Evolutionary conservation across 1,140 invertebrate species (phyloP).

Genomic region (Drosophila bifasciata): DNA sequence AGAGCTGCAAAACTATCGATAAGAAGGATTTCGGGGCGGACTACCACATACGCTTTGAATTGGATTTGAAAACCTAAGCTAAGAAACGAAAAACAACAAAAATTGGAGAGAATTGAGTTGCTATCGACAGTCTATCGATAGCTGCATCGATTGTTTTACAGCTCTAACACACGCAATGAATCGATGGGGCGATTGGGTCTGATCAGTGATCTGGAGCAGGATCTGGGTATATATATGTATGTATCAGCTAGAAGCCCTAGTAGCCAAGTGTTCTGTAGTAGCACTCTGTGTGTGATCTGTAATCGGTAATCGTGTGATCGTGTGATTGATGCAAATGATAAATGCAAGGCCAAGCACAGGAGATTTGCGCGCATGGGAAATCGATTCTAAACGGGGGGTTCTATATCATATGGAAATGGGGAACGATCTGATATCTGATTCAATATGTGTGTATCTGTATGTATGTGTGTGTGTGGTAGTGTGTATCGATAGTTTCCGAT

Average conservation of each 20-base stretch:
- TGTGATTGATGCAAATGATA: constrained; percentile 55
- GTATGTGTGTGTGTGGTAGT: constrained; percentile 1
- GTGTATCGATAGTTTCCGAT: constrained; percentile 39
- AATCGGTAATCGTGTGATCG: not conserved
- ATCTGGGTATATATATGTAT: not conserved
- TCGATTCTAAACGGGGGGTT: constrained; percentile 35
- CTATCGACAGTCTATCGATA: constrained; percentile 12
- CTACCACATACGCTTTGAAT: too few species aligned
- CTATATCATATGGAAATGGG: constrained; percentile 26
- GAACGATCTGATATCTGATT: too few species aligned
- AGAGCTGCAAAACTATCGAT: constrained; percentile 40
- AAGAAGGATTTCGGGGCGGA: too few species aligned
- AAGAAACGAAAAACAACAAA: not conserved
- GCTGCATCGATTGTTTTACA: constrained; percentile 30
- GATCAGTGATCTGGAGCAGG: too few species aligned
- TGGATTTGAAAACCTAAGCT: not conserved
- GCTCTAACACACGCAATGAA: constrained; percentile 21
- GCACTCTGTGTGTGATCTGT: constrained; percentile 12
- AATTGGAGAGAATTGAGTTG: not conserved
- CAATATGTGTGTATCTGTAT: not conserved
- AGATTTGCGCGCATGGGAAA: constrained; percentile 21
- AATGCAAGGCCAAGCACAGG: constrained; percentile 64
- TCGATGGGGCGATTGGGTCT: not conserved
- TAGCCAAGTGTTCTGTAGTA: constrained; percentile 24
- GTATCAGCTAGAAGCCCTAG: constrained; percentile 51